A percentile compares a stretch with the other conserved stretches of the same genome.
Conservation (phyloP, 1,140 invertebrate genomes). For the Coboldia fuscipes region DNA sequence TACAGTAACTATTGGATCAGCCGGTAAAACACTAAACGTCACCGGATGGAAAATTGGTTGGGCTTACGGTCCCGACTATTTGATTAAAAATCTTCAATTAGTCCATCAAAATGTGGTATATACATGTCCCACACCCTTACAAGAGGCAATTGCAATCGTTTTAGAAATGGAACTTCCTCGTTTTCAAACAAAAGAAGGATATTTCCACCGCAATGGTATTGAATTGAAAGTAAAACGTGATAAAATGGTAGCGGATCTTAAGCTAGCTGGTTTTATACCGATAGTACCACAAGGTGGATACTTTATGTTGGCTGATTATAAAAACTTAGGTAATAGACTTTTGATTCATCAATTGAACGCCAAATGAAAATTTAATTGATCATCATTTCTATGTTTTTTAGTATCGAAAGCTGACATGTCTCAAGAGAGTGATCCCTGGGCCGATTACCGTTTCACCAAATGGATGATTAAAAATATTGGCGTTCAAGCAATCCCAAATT, state of each 20-base stretch:
- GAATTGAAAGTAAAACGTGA: slow-evolving; percentile 73
- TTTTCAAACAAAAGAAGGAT: slow-evolving; percentile 57
- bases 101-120: slow-evolving; percentile 92
- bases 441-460: slow-evolving; percentile 84
- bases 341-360: not conserved
- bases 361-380: not conserved
- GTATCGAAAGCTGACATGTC: slow-evolving; percentile 36
- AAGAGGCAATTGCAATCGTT: slow-evolving; percentile 80
- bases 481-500: slow-evolving; percentile 80
- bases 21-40: slow-evolving; percentile 93
- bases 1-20: slow-evolving; percentile 92
- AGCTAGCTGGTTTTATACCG: slow-evolving; percentile 67
- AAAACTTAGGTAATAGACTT: slow-evolving; percentile 34
- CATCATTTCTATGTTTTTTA: slow-evolving; percentile 13
- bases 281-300: slow-evolving; percentile 91
- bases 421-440: slow-evolving; percentile 42
- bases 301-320: slow-evolving; percentile 90
- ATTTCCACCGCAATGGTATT: slow-evolving; percentile 53
- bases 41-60: slow-evolving; percentile 98
- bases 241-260: slow-evolving; percentile 53
- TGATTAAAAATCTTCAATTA: slow-evolving; percentile 62
- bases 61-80: slow-evolving; percentile 68
- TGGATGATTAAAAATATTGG: slow-evolving; percentile 90
- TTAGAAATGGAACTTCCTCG: slow-evolving; percentile 69
- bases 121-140: slow-evolving; percentile 59